Percentiles rank a stretch among this genome's conserved stretches.
Evolutionary conservation across 1,140 invertebrate species (phyloP).

Genomic region (Phenacoccus solenopsis): DNA sequence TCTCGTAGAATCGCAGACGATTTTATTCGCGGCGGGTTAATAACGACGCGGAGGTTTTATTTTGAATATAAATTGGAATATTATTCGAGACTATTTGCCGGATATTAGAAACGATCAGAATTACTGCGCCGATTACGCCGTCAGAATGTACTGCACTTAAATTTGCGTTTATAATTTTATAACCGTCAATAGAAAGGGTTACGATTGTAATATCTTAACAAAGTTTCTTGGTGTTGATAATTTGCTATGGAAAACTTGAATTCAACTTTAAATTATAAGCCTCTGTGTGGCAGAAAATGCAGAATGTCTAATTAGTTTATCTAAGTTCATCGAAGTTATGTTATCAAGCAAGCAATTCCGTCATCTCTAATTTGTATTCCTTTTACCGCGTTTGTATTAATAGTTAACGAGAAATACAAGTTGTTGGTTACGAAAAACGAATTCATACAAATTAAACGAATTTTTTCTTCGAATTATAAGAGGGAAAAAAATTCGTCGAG

Average conservation of each 20-base stretch:
- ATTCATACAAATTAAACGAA: neutral
- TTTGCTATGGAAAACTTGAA: neutral
- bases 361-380: slow-evolving; percentile 2
- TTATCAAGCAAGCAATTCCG: neutral
- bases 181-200: neutral
- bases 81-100: neutral
- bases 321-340: slow-evolving; percentile 1
- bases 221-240: slow-evolving; percentile 2
- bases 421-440: neutral
- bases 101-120: neutral
- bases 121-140: neutral
- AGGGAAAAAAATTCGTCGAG: neutral
- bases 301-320: slow-evolving; percentile 3
- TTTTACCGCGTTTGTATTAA: neutral
- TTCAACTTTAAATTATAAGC: slow-evolving; percentile 3
- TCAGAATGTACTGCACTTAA: slow-evolving; percentile 1
- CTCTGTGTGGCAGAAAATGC: neutral
- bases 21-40: neutral
- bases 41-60: neutral
- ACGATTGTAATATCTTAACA: slow-evolving; percentile 2
- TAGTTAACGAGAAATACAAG: neutral
- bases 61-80: neutral
- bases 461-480: neutral
- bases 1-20: neutral
- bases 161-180: neutral